Evolutionary conservation across 2,888 invertebrate species (phyloP).

Genomic region (Tryphoninae sp.): DNA sequence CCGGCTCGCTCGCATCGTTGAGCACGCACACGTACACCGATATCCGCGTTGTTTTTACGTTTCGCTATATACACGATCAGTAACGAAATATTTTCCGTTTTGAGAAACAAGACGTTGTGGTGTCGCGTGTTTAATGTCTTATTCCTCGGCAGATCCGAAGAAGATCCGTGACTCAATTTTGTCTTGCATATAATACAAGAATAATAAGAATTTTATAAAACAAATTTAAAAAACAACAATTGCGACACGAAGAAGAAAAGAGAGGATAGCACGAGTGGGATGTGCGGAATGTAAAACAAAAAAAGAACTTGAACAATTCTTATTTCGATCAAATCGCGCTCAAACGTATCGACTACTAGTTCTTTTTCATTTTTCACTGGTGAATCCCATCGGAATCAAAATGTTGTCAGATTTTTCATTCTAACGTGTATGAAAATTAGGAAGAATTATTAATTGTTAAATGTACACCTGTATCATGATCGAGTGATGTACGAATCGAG

Average conservation of each 20-base stretch:
- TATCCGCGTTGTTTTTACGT: conserved; percentile 1
- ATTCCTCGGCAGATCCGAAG: not conserved
- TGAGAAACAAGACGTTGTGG: not conserved
- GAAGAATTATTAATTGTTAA: not conserved
- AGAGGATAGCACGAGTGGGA: not conserved
- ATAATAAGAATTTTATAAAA: not conserved
- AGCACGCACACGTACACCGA: conserved; percentile 15
- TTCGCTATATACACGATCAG: not conserved
- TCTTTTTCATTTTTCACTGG: not conserved
- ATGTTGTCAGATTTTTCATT: not conserved
- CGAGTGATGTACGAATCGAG: not conserved
- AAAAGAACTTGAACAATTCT: not conserved
- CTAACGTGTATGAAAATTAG: not conserved
- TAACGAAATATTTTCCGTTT: not conserved
- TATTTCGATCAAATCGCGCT: not conserved
- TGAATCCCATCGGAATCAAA: not conserved
- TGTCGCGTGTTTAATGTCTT: conserved; percentile 15
- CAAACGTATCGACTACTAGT: not conserved
- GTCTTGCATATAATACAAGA: conserved; percentile 4
- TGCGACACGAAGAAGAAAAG: not conserved
- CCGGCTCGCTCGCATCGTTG: conserved; percentile 63
- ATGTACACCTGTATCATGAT: not conserved
- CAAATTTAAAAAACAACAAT: not conserved
- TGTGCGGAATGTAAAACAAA: not conserved
- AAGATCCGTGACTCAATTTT: not conserved